phyloP scores from a whole-genome alignment of 2,113 vertebrate species.

The Catagonus wagneri region DNA sequence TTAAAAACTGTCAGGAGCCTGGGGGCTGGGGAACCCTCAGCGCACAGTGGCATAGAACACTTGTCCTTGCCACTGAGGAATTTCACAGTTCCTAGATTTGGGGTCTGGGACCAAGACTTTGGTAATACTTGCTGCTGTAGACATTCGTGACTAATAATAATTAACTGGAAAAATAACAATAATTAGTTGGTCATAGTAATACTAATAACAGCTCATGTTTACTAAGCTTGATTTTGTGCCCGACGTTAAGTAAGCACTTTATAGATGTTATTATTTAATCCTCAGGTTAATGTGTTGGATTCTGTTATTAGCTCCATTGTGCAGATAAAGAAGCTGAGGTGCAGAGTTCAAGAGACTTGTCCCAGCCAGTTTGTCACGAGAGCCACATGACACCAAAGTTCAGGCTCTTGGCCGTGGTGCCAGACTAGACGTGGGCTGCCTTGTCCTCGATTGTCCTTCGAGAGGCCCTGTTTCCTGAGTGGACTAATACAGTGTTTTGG shows the following conservation, averaged over 20 bases:
- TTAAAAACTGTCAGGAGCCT: too few relatives aligned
- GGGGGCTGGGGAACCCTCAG: too few relatives aligned
- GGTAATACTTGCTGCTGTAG: background rate
- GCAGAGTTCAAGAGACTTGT: conserved; percentile 12
- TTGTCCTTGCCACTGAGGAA: background rate
- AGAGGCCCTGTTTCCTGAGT: background rate
- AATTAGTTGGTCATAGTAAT: background rate
- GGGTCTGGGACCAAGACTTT: background rate
- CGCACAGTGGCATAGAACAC: background rate
- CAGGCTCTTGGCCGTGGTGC: background rate
- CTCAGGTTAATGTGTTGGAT: background rate
- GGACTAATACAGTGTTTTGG: too few relatives aligned
- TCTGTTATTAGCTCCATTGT: background rate
- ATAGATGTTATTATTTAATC: background rate
- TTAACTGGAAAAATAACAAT: background rate
- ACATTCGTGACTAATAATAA: background rate
- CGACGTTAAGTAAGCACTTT: background rate
- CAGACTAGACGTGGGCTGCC: background rate
- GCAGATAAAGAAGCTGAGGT: background rate
- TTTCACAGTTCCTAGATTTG: background rate
- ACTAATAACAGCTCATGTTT: background rate
- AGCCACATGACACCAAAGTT: background rate
- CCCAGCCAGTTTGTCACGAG: background rate
- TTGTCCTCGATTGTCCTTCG: background rate
- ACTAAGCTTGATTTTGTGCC: conserved; percentile 20